Base-by-base conservation (phyloP, 1,140 invertebrate species). In the Choristoneura fumiferana region DNA sequence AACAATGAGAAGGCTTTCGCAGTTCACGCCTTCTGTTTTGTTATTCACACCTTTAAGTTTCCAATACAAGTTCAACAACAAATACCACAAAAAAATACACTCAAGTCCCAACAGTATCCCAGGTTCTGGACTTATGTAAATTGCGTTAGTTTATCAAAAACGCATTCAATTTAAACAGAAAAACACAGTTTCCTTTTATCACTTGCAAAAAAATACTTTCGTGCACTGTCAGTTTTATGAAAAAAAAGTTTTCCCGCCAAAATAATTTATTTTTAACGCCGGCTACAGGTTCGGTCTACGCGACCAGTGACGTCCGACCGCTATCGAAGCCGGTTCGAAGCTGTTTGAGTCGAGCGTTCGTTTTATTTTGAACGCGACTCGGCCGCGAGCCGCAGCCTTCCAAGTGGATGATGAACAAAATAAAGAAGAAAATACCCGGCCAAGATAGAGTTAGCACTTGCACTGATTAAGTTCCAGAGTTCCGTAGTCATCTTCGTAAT, bases 311-410 rank as follows among this genome's bases (percentile, higher is more conserved):
- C 84, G 84, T 85, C 82, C 69, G 69, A 65, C 71, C 81, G 57
- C 74, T 58, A 71, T 60, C 67, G 71, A 75, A 87, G 84, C 82
- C 82, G 78, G 84, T 85, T 83, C 61, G 58, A 67, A 69, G 82
- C 78, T 82, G 81, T 74, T 60, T n/a, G 22, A 29, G 22, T 29
- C 22, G 22, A 29, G 22, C 13, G 70, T 65, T 77, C 76, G 76
- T 84, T 87, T 84, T 84, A 77, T 83, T 86, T 83, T 78, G 71
- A 79, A 71, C 38, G 17, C 57, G 18, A 33, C 67, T 57, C 66
- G 65, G 65, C 52, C 36, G 58, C 58, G 62, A 54, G 43, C 58
- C 63, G 63, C 57, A 57, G 57, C 55, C 62, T 61, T 54, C 14
- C 52, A 54, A 49, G 43, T 49, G 18, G 43, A 33, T 17, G 43